These are phyloP conservation scores for Hybos culiciformis DNA, from an alignment of 2,888 invertebrate genomes.

Conservation along the genomic window DNA sequence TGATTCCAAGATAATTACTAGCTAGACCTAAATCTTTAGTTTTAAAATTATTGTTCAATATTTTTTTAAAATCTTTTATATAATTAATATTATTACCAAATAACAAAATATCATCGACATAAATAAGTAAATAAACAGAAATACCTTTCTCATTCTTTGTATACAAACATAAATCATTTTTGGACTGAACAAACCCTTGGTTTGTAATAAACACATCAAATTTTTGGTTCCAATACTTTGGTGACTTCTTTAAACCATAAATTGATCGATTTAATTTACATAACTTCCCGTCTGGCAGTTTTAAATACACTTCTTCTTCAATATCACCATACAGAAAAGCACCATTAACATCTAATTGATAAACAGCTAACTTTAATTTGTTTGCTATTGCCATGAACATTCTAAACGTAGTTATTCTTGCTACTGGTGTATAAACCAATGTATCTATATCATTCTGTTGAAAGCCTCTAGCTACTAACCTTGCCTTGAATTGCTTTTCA, in stretches of 20 bases:
- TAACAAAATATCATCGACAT: background rate
- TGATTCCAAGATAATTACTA: no score
- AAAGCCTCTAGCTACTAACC: conserved; percentile 20
- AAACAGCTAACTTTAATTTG: background rate
- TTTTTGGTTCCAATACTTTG: background rate
- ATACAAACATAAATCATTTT: conserved; percentile 2
- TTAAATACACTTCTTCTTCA: background rate
- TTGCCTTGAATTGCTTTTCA: conserved; percentile 15
- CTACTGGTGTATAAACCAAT: conserved; percentile 20
- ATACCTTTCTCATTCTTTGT: background rate
- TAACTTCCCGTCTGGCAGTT: background rate
- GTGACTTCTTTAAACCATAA: background rate
- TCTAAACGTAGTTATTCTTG: conserved; percentile 13
- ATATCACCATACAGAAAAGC: background rate
- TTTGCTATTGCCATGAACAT: background rate
- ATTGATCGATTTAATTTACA: background rate
- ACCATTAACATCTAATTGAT: background rate
- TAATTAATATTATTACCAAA: no score
- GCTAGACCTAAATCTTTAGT: conserved; percentile 3
- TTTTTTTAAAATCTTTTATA: background rate
- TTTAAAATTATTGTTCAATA: conserved; percentile 1
- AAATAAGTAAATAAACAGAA: conserved; percentile 1
- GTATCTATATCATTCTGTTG: conserved; percentile 18
- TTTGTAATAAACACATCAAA: background rate
- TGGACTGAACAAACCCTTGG: background rate